A percentile compares a stretch with the other conserved stretches of the same genome.
phyloP scores from a whole-genome alignment of 2,113 vertebrate genomes.

The Panthera leo region DNA sequence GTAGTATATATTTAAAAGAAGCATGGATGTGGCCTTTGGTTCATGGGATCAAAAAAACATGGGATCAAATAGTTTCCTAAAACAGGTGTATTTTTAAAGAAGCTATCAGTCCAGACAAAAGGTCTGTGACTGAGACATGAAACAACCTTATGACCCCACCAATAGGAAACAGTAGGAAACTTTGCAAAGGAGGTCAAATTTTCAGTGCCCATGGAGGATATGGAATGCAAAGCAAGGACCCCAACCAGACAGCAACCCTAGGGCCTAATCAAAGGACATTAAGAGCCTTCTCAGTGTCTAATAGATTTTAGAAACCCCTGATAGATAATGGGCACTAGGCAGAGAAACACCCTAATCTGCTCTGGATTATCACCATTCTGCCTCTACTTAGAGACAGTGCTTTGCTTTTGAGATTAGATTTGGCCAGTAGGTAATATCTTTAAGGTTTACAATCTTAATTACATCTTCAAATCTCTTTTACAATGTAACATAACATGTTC shows the following conservation, averaged over 20 bases:
- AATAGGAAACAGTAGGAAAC: neutral
- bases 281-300: neutral
- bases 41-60: neutral
- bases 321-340: neutral
- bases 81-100: neutral
- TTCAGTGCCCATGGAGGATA: neutral
- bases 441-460: neutral
- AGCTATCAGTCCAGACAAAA: neutral
- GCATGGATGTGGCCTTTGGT: neutral
- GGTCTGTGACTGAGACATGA: neutral
- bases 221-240: neutral
- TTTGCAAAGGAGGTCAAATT: neutral
- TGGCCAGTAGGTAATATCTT: neutral
- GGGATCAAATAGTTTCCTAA: neutral
- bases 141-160: neutral
- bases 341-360: neutral
- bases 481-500: neutral
- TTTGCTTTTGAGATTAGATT: neutral
- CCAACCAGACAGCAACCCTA: neutral
- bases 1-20: neutral
- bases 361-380: neutral
- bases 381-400: neutral
- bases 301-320: neutral
- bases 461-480: neutral
- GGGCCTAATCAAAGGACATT: neutral